Evolutionary conservation across 1,140 invertebrate species (phyloP), one percentile per base, ranked within the genome.

Genomic region (Lanistes nyassanus): DNA sequence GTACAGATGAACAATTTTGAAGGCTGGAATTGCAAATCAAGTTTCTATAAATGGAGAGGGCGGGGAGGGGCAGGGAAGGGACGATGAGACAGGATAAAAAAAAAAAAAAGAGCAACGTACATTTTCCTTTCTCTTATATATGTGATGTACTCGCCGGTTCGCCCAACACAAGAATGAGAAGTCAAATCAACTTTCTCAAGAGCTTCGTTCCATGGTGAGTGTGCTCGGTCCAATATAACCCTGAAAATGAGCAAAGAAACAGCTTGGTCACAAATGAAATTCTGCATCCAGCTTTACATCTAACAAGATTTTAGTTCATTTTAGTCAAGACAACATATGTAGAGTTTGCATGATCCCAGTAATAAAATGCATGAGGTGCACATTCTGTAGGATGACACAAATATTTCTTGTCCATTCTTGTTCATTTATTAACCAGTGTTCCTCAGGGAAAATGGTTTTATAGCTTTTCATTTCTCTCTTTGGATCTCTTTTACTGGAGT

Each of bases 171-270:
- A 68, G 80, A 74, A 55, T 76, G 76, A 36, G 72, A 77, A 65
- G 76, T 79, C 29, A 86, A 75, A 78, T 89, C 84, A 34, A 86
- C 60, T 39, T 84, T 81, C 53, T 83, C 74, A 65, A 89, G 78
- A 58, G 93, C 91, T 79, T 94, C 92, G 87, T 96, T 94, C 81
- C 93, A 92, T 76, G 92, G 91, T 62, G 92, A 93, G 56, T 90
- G 89, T 64, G 92, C 91, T 66, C 95, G 92, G 90, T 96, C 95
- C 69, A 96, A 87, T 72, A 95, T 91, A 51, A 96, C 92, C 84
- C 95, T 92, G 81, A 62, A 88, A 89, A 75, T 68, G 1, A 55
- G 2, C 9, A 31, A 1, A 75, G 68, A 37, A 67, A 21, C 7
- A 42, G 11, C 34, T 42, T 7, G 3, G 26, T n/a, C 65, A 67